Conservation (phyloP, 1,140 invertebrate species). For the Eumaeus atala region DNA sequence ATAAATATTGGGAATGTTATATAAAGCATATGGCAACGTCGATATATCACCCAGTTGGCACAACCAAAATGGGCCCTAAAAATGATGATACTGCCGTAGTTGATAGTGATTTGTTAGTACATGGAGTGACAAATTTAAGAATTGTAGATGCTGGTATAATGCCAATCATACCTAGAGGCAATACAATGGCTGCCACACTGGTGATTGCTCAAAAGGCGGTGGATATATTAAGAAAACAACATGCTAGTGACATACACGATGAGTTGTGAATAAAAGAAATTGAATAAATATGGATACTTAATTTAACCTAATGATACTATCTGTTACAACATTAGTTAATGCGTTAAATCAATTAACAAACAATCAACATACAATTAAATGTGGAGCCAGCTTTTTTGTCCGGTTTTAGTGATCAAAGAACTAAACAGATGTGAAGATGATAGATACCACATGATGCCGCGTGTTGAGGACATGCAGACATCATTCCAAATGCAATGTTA, state of each 20-base stretch:
- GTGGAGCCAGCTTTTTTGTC: no score
- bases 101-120: conserved; percentile 79
- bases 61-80: conserved; percentile 84
- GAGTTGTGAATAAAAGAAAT: conserved; percentile 32
- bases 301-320: no score
- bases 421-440: no score
- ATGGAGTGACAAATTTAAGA: conserved; percentile 80
- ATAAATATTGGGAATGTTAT: conserved; percentile 80
- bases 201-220: conserved; percentile 87
- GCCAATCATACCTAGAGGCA: conserved; percentile 82
- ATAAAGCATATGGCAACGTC: conserved; percentile 77
- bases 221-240: conserved; percentile 81
- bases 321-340: no score
- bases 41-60: conserved; percentile 83
- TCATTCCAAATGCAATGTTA: no score
- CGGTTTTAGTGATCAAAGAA: no score
- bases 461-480: no score
- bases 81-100: conserved; percentile 78
- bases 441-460: no score
- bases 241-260: conserved; percentile 49
- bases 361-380: no score
- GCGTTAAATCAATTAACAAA: no score
- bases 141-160: conserved; percentile 89
- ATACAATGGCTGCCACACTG: conserved; percentile 85
- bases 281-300: no score